Percentiles rank a stretch among this genome's conserved stretches.
Evolutionary conservation across 1,140 invertebrate species (phyloP).

Genomic region (Mya arenaria): DNA sequence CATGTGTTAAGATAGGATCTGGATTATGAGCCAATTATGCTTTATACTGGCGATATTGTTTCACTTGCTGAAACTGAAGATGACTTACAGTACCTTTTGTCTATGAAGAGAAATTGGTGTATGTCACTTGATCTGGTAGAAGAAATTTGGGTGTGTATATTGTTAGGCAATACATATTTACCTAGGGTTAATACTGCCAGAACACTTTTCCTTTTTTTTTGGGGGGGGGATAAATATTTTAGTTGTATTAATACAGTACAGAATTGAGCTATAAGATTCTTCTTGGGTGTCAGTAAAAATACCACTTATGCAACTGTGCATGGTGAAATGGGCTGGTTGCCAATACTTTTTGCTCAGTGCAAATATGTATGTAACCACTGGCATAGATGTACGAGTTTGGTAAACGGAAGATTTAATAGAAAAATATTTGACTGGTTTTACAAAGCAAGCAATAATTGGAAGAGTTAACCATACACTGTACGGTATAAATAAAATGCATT

Average conservation of each 20-base stretch:
- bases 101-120: too few species aligned
- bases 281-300: slow-evolving; percentile 21
- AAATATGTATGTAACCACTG: slow-evolving; percentile 12
- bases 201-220: neutral
- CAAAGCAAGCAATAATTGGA: slow-evolving; percentile 2
- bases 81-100: neutral
- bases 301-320: slow-evolving; percentile 1
- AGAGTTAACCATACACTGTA: neutral
- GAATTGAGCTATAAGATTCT: neutral
- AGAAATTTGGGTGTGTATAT: neutral
- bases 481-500: neutral
- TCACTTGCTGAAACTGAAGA: neutral
- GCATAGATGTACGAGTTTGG: neutral
- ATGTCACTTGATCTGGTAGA: neutral
- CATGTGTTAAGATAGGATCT: neutral
- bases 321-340: slow-evolving; percentile 3
- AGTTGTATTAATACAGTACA: slow-evolving; percentile 8
- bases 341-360: neutral
- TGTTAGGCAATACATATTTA: neutral
- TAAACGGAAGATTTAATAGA: neutral
- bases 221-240: neutral
- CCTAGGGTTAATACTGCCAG: neutral
- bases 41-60: neutral
- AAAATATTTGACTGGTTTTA: neutral
- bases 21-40: neutral